These are phyloP conservation scores for Caerostris darwini DNA, from an alignment of 1,140 invertebrate species.

Conservation along the genomic window DNA sequence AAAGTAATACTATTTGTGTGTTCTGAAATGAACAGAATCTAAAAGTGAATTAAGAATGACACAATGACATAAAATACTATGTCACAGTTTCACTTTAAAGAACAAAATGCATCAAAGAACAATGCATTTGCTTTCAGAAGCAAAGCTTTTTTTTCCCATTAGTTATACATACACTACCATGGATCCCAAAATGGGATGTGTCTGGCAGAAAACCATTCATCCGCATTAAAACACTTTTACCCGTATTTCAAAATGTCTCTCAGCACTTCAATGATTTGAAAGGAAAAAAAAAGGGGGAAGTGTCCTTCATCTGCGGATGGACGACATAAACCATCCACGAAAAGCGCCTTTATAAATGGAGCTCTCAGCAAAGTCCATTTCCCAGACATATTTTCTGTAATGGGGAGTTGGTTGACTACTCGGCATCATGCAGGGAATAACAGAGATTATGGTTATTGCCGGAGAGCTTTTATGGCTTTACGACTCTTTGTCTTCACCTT, in stretches of 20 bases:
- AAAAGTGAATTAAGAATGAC: not conserved
- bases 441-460: slow-evolving; percentile 31
- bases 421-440: not conserved
- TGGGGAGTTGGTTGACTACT: not conserved
- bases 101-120: not conserved
- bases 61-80: not conserved
- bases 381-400: not conserved
- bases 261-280: not conserved
- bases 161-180: not conserved
- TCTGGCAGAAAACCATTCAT: not conserved
- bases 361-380: slow-evolving; percentile 12
- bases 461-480: slow-evolving; percentile 20
- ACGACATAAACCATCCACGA: not conserved
- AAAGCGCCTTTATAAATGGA: slow-evolving; percentile 21
- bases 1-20: no score
- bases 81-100: not conserved
- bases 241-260: not conserved
- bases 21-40: not conserved
- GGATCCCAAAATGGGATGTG: not conserved
- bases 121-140: no score
- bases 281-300: not conserved
- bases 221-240: not conserved
- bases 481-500: slow-evolving; percentile 25
- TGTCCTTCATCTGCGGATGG: not conserved
- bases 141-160: not conserved